A percentile compares a stretch with the other conserved stretches of the same genome.
These are phyloP conservation scores for Gymnorhina tibicen DNA, from an alignment of 2,113 vertebrate species.

Conservation along the genomic window DNA sequence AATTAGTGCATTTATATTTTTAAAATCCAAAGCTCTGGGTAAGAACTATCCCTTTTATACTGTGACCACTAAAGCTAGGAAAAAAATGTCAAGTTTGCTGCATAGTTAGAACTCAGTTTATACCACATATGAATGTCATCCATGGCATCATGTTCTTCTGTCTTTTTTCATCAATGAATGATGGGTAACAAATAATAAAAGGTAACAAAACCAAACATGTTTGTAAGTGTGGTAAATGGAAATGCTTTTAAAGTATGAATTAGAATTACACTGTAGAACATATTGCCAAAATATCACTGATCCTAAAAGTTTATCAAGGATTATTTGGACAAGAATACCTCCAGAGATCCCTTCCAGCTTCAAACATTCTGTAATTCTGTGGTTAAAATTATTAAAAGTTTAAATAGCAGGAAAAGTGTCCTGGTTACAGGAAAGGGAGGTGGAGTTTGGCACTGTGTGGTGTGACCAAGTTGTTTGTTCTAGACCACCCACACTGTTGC, in stretches of 20 bases:
- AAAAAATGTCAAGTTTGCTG: not conserved
- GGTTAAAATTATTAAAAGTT: not conserved
- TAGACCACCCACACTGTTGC: too few species aligned
- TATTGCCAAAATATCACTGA: not conserved
- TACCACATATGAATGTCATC: not conserved
- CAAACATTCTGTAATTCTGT: not conserved
- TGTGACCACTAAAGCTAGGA: not conserved
- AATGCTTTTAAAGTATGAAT: not conserved
- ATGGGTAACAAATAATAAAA: not conserved
- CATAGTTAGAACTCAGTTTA: not conserved
- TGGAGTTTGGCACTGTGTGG: not conserved
- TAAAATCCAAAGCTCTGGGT: not conserved
- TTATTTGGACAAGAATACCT: not conserved
- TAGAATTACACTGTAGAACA: not conserved
- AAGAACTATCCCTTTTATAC: not conserved
- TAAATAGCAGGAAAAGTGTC: not conserved
- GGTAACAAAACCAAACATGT: not conserved
- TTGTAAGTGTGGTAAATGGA: not conserved
- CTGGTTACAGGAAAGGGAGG: not conserved
- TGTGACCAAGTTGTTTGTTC: not conserved
- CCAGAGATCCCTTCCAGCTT: not conserved
- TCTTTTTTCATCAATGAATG: not conserved
- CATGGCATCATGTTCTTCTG: not conserved
- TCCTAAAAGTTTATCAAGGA: not conserved
- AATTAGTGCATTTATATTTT: not conserved